phyloP scores from a whole-genome alignment of 2,113 vertebrate species.

The Dolichotis patagonum region DNA sequence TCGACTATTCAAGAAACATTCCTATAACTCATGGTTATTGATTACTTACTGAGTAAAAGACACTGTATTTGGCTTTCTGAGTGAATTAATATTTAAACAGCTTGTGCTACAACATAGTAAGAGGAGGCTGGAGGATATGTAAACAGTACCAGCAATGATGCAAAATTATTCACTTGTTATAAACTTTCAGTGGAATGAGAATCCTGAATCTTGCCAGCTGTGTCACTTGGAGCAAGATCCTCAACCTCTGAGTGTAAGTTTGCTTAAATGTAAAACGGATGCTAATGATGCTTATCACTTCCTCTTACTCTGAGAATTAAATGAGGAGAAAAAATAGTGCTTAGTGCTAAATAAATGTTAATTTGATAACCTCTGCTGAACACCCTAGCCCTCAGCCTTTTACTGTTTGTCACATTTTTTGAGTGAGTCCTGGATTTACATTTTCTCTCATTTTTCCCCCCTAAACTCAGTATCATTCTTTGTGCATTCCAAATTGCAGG shows the following conservation, averaged over 20 bases:
- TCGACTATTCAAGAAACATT: slow-evolving; percentile 51
- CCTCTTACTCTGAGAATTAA: slow-evolving; percentile 32
- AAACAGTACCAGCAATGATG: background rate
- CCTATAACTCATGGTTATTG: slow-evolving; percentile 61
- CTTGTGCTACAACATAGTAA: slow-evolving; percentile 43
- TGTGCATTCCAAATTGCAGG: background rate
- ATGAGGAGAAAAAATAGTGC: slow-evolving; percentile 41
- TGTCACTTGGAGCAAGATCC: slow-evolving; percentile 19
- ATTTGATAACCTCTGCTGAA: slow-evolving; percentile 26
- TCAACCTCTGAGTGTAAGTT: slow-evolving; percentile 56
- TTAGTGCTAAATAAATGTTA: slow-evolving; percentile 60
- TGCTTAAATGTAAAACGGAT: slow-evolving; percentile 51
- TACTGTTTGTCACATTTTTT: background rate
- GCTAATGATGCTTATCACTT: slow-evolving; percentile 54
- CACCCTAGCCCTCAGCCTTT: background rate
- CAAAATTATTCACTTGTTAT: slow-evolving; percentile 45
- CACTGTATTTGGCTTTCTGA: slow-evolving; percentile 55
- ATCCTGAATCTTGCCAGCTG: slow-evolving; percentile 15
- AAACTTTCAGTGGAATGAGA: slow-evolving; percentile 14
- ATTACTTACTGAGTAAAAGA: slow-evolving; percentile 61
- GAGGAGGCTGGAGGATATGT: slow-evolving; percentile 20
- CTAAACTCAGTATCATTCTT: background rate
- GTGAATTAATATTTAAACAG: slow-evolving; percentile 74
- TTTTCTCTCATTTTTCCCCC: background rate
- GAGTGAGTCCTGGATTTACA: background rate